Evolutionary conservation across 2,888 invertebrate species (phyloP), one percentile per base, ranked within the genome.

Genomic region (Nymphalis c-album): DNA sequence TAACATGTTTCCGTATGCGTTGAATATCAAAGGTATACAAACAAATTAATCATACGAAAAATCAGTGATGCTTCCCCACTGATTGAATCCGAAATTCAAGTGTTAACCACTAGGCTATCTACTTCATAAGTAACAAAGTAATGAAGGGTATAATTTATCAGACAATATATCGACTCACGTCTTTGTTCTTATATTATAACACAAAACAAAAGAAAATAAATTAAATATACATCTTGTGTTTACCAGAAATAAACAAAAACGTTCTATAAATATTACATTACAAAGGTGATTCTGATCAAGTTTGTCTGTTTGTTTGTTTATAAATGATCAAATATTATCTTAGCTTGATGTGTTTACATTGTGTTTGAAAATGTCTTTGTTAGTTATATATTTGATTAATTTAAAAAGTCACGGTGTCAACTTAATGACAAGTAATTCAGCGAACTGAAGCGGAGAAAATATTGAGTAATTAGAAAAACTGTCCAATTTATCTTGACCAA

Each of bases 221-320:
- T 40, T 40, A 13, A 40, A 13, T 18, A 7, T 18, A 48, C n/a
- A 48, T 18, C 18, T 7, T 48, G 16, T n/a, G 26, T 17, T 31
- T 8, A 22, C 22, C 18, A 55, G 17, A 13, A 55, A 17, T 55
- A 55, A 55, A 20, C 20, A 17, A 55, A 16, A 55, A 55, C 16
- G 2, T 26, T 13, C 17, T 26, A 55, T 26, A 8, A 55, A 18
- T 55, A 20, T 40, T 31, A 31, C 40, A 40, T 13, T 26, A 16
- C 6, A 55, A 31, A 55, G 55, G 58, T 40, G 50, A 45, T 7
- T 62, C 31, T 61, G 40, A 58, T 58, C 40, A 13, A 45, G 50
- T 26, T 26, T 58, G 61, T 31, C 26, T 66, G 57, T 40, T 50
- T 67, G 58, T 67, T 50, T 58, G 45, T 35, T 6, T 26, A 26